Percentiles rank a stretch among this genome's conserved stretches.
These are phyloP conservation scores for Caiman crocodilus DNA, from an alignment of 2,797 vertebrate species.

Conservation along the genomic window DNA sequence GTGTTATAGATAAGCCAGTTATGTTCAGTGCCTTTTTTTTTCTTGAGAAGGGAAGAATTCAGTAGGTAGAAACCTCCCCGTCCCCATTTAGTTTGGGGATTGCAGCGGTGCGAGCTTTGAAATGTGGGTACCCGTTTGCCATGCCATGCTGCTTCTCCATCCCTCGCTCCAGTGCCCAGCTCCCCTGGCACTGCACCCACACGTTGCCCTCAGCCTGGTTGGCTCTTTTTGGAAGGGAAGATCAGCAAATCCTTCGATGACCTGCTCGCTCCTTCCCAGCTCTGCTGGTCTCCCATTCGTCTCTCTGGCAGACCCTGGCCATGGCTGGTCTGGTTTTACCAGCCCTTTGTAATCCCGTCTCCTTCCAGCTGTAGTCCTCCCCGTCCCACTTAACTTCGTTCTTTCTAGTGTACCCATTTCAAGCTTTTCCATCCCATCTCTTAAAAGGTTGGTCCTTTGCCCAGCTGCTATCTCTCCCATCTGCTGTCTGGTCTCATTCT, in stretches of 20 bases:
- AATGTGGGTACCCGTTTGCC: slow-evolving; percentile 69
- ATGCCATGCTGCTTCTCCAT: slow-evolving; percentile 42
- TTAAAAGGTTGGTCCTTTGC: background rate
- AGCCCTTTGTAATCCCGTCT: background rate
- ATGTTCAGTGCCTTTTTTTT: slow-evolving; percentile 68
- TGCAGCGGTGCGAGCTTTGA: slow-evolving; percentile 40
- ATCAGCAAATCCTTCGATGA: background rate
- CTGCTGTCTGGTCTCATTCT: background rate
- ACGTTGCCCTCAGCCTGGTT: background rate
- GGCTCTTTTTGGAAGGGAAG: background rate
- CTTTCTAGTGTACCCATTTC: background rate
- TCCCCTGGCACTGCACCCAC: background rate
- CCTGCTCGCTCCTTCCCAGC: background rate
- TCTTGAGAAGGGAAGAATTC: slow-evolving; percentile 68
- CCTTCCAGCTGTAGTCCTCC: background rate
- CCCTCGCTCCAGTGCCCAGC: background rate
- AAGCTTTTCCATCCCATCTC: background rate
- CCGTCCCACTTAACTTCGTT: background rate
- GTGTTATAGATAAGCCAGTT: slow-evolving; percentile 39
- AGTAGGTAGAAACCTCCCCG: slow-evolving; percentile 68
- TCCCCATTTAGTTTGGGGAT: slow-evolving; percentile 14
- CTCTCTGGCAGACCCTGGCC: background rate
- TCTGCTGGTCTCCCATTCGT: background rate
- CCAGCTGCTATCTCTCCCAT: background rate
- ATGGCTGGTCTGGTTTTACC: background rate